These are phyloP conservation scores for Cyclophora punctaria DNA, from an alignment of 2,888 invertebrate species.

Conservation along the genomic window DNA sequence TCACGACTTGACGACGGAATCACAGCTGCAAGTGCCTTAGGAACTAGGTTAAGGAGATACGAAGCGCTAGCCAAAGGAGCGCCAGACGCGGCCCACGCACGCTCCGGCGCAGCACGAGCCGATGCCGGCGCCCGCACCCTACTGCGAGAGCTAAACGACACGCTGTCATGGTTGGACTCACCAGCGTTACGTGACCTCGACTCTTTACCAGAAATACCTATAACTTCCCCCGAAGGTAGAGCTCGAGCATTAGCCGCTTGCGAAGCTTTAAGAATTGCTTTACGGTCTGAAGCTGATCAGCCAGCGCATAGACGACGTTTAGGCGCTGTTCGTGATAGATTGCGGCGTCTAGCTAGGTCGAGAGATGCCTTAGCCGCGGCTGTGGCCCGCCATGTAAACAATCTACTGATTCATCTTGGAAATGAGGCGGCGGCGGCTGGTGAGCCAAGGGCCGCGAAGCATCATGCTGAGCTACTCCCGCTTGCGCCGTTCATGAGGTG, in stretches of 20 bases:
- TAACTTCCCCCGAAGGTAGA: conserved; percentile 41
- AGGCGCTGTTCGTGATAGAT: conserved; percentile 45
- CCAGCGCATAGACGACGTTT: conserved; percentile 38
- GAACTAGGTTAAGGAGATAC: conserved; percentile 52
- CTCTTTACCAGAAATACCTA: conserved; percentile 40
- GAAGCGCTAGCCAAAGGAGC: conserved; percentile 78
- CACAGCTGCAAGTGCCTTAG: conserved; percentile 59
- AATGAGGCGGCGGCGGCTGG: conserved; percentile 58
- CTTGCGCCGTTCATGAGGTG: conserved; percentile 95
- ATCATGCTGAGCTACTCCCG: conserved; percentile 89
- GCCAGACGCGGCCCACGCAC: conserved; percentile 38
- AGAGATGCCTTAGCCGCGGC: conserved; percentile 75
- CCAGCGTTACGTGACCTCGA: conserved; percentile 50
- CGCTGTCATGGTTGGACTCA: conserved; percentile 54
- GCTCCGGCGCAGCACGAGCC: conserved; percentile 70
- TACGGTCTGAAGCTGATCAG: conserved; percentile 25
- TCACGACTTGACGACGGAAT: conserved; percentile 37
- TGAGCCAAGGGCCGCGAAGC: conserved; percentile 80
- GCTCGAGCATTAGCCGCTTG: conserved; percentile 44
- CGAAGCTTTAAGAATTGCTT: conserved; percentile 31
- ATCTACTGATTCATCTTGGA: conserved; percentile 94
- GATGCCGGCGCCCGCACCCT: conserved; percentile 89
- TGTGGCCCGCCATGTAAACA: conserved; percentile 92
- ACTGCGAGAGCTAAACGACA: conserved; percentile 82
- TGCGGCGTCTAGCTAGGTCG: conserved; percentile 47